Conservation (phyloP, 2,113 vertebrate species). For the Physeter macrocephalus region DNA sequence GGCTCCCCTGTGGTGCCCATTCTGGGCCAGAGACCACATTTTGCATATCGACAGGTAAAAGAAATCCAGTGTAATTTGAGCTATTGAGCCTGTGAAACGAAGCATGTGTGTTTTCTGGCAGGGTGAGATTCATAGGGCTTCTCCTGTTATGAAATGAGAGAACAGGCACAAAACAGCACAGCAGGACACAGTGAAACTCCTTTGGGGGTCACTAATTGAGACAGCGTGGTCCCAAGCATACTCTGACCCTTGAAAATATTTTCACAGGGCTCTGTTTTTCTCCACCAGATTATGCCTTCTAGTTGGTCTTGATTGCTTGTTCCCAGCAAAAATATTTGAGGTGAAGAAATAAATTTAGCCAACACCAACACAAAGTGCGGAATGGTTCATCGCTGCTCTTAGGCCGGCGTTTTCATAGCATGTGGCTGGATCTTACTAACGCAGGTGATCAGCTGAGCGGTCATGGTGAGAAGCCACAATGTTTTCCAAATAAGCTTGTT, state of each 20-base stretch:
- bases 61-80: background rate
- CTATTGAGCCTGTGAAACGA: background rate
- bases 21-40: background rate
- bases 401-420: background rate
- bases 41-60: background rate
- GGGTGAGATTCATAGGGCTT: background rate
- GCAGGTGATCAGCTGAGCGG: background rate
- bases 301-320: background rate
- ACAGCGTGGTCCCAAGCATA: background rate
- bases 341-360: background rate
- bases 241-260: constrained; percentile 10
- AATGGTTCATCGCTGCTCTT: background rate
- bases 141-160: background rate
- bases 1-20: rapidly evolving
- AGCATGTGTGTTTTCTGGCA: constrained; percentile 40
- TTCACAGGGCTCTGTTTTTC: constrained; percentile 21
- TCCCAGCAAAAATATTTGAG: constrained; percentile 20
- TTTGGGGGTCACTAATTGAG: background rate
- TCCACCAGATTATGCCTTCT: background rate
- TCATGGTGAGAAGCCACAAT: background rate
- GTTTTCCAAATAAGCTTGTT: background rate
- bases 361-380: background rate
- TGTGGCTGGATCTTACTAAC: background rate
- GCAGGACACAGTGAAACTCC: background rate
- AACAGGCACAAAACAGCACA: constrained; percentile 5